A percentile compares a stretch with the other conserved stretches of the same genome.
Evolutionary conservation across 2,888 invertebrate species (phyloP).

Genomic region (Cyrtodaria siliqua): DNA sequence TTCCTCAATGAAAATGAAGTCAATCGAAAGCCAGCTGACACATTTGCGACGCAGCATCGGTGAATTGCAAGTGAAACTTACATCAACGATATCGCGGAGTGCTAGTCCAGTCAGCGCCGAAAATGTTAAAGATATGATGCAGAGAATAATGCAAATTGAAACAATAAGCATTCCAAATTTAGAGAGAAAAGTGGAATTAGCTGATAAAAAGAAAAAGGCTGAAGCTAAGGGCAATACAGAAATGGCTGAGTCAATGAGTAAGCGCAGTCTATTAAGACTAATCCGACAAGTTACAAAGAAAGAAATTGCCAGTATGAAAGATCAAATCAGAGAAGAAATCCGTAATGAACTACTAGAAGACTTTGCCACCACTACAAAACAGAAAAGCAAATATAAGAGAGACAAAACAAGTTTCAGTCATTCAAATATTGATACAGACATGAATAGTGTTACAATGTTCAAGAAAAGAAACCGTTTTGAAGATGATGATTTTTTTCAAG

Average conservation of each 20-base stretch:
- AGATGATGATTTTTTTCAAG: too few relatives aligned
- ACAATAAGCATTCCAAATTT: background rate
- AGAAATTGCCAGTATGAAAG: conserved; percentile 37
- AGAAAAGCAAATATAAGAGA: background rate
- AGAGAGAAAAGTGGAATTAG: too few relatives aligned
- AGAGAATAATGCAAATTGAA: background rate
- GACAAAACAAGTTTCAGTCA: too few relatives aligned
- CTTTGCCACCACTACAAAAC: too few relatives aligned
- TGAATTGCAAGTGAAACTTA: conserved; percentile 43
- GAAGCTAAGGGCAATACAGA: too few relatives aligned
- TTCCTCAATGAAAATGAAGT: conserved; percentile 46
- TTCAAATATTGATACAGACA: too few relatives aligned
- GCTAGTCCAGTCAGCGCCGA: background rate
- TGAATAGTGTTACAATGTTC: too few relatives aligned
- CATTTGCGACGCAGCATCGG: conserved; percentile 35
- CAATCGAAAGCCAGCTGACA: conserved; percentile 55
- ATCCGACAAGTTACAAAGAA: background rate
- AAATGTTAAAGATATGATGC: background rate
- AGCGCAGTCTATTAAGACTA: background rate
- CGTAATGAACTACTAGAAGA: conserved; percentile 20
- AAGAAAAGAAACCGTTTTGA: too few relatives aligned
- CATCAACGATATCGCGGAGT: background rate
- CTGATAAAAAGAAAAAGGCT: too few relatives aligned
- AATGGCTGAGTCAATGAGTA: background rate
- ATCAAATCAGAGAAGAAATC: conserved; percentile 20